Percentiles rank a stretch among this genome's conserved stretches.
These are phyloP conservation scores for Syrmaticus mikado DNA, from an alignment of 2,113 vertebrate species.

Conservation along the genomic window DNA sequence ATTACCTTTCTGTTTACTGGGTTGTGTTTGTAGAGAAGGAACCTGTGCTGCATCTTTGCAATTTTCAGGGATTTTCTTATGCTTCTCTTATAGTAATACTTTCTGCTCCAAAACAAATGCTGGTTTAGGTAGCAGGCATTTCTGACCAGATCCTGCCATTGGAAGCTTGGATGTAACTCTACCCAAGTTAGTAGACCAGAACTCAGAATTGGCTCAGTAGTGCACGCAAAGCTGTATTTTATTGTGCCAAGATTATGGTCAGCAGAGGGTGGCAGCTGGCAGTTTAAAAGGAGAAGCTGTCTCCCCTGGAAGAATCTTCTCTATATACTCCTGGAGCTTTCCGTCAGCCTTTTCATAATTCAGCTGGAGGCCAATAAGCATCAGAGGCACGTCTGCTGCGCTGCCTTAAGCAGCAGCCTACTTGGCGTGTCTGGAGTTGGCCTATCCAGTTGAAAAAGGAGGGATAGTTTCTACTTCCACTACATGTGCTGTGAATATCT, in stretches of 20 bases:
- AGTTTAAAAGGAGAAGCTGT: background rate
- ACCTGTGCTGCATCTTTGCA: fast-evolving
- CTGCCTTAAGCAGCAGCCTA: background rate
- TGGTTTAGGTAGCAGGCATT: background rate
- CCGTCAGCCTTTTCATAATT: background rate
- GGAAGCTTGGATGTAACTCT: background rate
- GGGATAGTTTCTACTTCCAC: background rate
- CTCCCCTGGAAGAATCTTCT: background rate
- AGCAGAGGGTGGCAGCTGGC: background rate
- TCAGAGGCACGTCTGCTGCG: background rate
- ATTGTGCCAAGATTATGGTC: background rate
- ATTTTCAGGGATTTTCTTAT: background rate
- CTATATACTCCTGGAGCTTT: background rate
- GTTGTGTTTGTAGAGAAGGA: background rate
- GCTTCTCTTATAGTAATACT: background rate
- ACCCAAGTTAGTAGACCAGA: too few species aligned
- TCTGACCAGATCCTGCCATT: background rate
- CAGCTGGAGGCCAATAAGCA: background rate
- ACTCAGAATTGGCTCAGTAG: background rate
- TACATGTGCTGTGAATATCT: background rate
- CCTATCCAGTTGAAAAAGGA: background rate
- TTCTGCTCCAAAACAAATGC: background rate
- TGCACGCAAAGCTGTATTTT: background rate
- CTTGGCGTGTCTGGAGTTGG: background rate
- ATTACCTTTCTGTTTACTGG: background rate